Conservation (phyloP, 2,797 vertebrate species). For the Lepilemur ruficaudatus region DNA sequence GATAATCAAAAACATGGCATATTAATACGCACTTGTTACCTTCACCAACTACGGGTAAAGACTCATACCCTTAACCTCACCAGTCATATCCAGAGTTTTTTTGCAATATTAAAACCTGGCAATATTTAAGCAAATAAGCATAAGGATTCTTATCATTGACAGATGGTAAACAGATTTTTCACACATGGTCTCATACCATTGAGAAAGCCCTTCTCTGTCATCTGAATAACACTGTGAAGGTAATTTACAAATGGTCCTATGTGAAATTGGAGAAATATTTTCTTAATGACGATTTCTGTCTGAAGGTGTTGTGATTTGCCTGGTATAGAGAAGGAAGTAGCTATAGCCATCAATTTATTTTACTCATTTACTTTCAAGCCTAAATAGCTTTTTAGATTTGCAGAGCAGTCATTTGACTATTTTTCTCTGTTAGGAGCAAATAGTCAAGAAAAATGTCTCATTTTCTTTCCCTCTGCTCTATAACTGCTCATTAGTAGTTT, state of each 20-base stretch:
- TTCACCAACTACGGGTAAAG: not conserved
- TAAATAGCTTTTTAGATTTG: not conserved
- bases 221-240: not conserved
- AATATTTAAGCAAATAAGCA: not conserved
- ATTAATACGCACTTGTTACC: not conserved
- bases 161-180: not conserved
- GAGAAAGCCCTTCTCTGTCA: not conserved
- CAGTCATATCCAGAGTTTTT: not conserved
- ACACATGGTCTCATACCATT: not conserved
- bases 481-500: not conserved
- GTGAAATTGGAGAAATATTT: constrained; percentile 11
- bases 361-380: not conserved
- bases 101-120: not conserved
- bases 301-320: not conserved
- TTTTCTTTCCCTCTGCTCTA: constrained; percentile 18
- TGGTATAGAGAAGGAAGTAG: not conserved
- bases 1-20: rapidly evolving
- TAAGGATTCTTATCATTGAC: not conserved
- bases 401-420: not conserved
- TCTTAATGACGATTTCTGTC: not conserved
- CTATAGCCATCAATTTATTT: not conserved
- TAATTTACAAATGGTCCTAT: not conserved
- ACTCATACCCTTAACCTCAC: not conserved
- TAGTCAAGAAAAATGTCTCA: not conserved
- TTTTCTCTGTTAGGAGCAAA: not conserved